Evolutionary conservation across 2,888 invertebrate genomes (phyloP).

Genomic region (Portevinia maculata): DNA sequence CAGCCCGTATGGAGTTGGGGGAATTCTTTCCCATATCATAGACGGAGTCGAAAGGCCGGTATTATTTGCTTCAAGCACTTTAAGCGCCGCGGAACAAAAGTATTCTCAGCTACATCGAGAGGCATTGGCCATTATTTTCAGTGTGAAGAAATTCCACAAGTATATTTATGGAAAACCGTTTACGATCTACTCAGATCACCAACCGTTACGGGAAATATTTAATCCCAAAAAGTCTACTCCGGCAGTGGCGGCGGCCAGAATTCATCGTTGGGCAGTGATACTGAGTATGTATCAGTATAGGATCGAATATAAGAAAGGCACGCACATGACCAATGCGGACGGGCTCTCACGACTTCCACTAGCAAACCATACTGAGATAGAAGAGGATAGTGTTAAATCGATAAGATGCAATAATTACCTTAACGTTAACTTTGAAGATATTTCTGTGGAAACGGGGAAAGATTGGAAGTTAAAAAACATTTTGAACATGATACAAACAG

Average conservation of each 20-base stretch:
- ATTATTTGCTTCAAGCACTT: too few species aligned
- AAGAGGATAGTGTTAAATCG: not conserved
- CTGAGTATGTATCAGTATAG: slow-evolving; percentile 22
- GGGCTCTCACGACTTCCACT: slow-evolving; percentile 1
- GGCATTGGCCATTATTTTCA: slow-evolving; percentile 21
- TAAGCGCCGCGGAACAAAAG: slow-evolving; percentile 6
- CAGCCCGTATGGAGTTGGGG: too few species aligned
- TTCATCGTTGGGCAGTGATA: slow-evolving; percentile 31
- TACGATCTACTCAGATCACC: slow-evolving; percentile 12
- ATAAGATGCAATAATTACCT: not conserved
- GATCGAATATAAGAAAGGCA: slow-evolving; percentile 11
- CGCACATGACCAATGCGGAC: slow-evolving; percentile 8
- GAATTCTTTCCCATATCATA: slow-evolving; percentile 7
- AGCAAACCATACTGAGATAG: not conserved
- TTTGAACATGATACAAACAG: not conserved
- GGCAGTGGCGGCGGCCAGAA: too few species aligned
- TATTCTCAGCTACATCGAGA: slow-evolving; percentile 19
- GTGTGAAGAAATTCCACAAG: slow-evolving; percentile 18
- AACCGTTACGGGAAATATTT: slow-evolving; percentile 19
- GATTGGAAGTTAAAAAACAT: not conserved
- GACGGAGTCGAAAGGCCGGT: too few species aligned
- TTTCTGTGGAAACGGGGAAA: not conserved
- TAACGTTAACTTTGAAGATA: not conserved
- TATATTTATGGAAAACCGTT: slow-evolving; percentile 29
- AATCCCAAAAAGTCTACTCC: slow-evolving; percentile 7